Evolutionary conservation across 2,888 invertebrate species (phyloP).

Genomic region (Urechis unicinctus): DNA sequence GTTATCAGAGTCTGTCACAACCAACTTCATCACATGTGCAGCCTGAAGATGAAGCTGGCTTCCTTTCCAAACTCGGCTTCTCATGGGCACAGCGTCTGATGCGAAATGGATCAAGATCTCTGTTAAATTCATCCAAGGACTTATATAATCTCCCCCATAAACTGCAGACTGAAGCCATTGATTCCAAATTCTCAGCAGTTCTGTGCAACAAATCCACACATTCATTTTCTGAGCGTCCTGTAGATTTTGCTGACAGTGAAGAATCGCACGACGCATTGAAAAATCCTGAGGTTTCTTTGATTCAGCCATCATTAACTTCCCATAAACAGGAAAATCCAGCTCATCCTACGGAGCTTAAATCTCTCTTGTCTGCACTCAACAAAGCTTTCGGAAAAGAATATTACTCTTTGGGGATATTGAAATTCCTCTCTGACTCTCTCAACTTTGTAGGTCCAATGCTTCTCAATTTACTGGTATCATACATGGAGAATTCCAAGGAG

Average conservation of each 20-base stretch:
- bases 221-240: not conserved
- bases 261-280: not conserved
- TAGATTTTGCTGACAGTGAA: not conserved
- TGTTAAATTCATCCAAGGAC: constrained; percentile 56
- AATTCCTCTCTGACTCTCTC: constrained; percentile 73
- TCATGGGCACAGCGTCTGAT: constrained; percentile 83
- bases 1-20: too few relatives aligned
- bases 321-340: not conserved
- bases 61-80: constrained; percentile 71
- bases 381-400: constrained; percentile 43
- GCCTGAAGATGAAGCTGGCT: constrained; percentile 65
- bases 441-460: constrained; percentile 86
- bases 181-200: constrained; percentile 26
- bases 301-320: not conserved
- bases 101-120: constrained; percentile 44
- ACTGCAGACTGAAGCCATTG: constrained; percentile 31
- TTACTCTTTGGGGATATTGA: constrained; percentile 50
- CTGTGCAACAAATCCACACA: constrained; percentile 5
- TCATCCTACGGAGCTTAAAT: constrained; percentile 3
- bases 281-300: not conserved
- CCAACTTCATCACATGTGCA: not conserved
- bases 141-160: constrained; percentile 37
- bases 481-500: constrained; percentile 67
- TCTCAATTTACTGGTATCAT: constrained; percentile 72
- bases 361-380: constrained; percentile 31